Evolutionary conservation across 2,113 vertebrate species (phyloP).

Genomic region (Serinus canaria): DNA sequence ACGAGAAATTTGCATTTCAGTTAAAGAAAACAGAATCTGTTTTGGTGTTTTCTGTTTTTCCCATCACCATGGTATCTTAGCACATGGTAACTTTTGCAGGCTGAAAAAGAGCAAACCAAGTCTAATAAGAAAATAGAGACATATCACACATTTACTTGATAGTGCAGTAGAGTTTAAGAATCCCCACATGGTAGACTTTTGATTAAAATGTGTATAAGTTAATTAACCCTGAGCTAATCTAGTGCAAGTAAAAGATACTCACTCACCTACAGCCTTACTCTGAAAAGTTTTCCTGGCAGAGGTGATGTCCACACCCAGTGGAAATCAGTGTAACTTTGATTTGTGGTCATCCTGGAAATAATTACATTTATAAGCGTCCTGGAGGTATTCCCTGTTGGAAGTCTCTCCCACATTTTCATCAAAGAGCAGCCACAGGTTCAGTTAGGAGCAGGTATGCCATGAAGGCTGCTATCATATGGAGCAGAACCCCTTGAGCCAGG

Average conservation of each 20-base stretch:
- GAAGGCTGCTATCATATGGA: neutral
- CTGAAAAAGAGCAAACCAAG: conserved; percentile 34
- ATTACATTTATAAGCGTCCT: neutral
- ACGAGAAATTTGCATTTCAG: conserved; percentile 39
- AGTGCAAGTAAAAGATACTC: neutral
- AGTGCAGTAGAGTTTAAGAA: neutral
- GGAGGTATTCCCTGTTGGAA: neutral
- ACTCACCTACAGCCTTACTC: neutral
- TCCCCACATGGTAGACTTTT: neutral
- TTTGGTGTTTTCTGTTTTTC: neutral
- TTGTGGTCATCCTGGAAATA: neutral
- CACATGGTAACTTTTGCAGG: neutral
- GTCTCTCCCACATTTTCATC: neutral
- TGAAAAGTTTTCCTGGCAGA: neutral
- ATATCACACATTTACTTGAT: neutral
- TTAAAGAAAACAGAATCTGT: conserved; percentile 21
- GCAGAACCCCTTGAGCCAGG: neutral
- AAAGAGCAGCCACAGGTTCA: neutral
- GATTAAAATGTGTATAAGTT: neutral
- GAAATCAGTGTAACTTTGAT: neutral
- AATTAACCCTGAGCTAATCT: neutral
- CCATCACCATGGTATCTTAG: conserved; percentile 4
- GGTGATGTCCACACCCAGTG: neutral
- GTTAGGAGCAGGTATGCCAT: neutral
- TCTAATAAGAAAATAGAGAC: neutral